Evolutionary conservation across 2,113 vertebrate genomes (phyloP).

Genomic region (Prolemur simus): DNA sequence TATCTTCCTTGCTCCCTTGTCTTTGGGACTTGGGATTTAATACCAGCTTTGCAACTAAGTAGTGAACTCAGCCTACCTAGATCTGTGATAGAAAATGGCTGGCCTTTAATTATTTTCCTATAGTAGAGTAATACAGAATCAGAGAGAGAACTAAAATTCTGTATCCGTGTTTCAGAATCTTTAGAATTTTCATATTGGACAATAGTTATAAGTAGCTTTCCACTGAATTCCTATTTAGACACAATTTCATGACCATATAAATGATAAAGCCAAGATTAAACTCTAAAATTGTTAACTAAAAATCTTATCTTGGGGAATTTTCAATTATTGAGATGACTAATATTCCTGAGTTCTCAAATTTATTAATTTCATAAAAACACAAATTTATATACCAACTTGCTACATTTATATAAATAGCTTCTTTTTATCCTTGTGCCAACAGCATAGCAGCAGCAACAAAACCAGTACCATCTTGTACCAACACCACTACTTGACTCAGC

Average conservation of each 20-base stretch:
- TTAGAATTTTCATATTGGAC: neutral
- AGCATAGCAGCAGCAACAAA: neutral
- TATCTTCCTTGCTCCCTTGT: neutral
- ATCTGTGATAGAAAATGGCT: neutral
- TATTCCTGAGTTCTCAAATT: neutral
- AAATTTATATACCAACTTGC: neutral
- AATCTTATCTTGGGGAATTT: neutral
- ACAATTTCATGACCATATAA: constrained; percentile 7
- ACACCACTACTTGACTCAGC: neutral
- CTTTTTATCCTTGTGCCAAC: neutral
- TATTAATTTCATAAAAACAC: constrained; percentile 18
- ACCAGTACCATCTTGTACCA: neutral
- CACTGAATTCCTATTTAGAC: constrained; percentile 8
- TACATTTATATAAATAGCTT: constrained; percentile 2
- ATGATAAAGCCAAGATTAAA: constrained; percentile 18
- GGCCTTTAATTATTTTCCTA: constrained; percentile 30
- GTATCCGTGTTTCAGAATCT: neutral
- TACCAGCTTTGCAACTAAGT: constrained; percentile 35
- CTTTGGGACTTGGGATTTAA: constrained; percentile 1
- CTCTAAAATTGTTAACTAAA: constrained; percentile 19
- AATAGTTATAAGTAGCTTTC: constrained; percentile 17
- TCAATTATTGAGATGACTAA: constrained; percentile 19
- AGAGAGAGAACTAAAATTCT: constrained; percentile 42
- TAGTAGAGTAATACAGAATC: neutral
- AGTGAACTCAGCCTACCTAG: neutral